Evolutionary conservation across 2,797 vertebrate genomes (phyloP).

Genomic region (Taeniopygia guttata): DNA sequence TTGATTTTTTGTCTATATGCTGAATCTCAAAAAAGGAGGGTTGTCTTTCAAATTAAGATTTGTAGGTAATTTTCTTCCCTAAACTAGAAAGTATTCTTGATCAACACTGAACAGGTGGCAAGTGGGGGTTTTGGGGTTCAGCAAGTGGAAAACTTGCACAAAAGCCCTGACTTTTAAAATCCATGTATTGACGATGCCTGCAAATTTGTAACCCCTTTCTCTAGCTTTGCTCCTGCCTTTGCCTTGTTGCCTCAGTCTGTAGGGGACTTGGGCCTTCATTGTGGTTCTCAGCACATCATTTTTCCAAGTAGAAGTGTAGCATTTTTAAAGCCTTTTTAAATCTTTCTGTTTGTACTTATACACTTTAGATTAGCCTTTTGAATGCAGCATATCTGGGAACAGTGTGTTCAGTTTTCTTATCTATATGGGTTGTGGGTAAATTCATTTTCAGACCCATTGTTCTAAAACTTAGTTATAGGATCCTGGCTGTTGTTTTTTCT

Average conservation of each 20-base stretch:
- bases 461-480: neutral
- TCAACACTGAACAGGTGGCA: neutral
- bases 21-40: neutral
- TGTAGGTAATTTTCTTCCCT: neutral
- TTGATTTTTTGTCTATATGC: neutral
- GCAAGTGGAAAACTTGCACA: neutral
- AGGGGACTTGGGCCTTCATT: neutral
- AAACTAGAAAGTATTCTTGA: neutral
- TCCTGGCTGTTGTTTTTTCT: neutral
- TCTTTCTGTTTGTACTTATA: neutral
- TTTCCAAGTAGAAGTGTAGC: neutral
- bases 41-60: neutral
- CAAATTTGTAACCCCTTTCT: neutral
- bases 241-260: neutral
- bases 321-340: neutral
- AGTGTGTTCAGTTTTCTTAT: neutral
- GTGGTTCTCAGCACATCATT: neutral
- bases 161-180: neutral
- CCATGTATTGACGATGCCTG: fast-evolving
- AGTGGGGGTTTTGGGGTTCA: neutral
- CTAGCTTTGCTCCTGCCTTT: neutral
- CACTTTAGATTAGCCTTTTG: neutral
- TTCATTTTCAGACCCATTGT: neutral
- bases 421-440: neutral
- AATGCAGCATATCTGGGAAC: neutral